Base-by-base conservation (phyloP, 2,113 vertebrate species). In the Triplophysa siluroides region DNA sequence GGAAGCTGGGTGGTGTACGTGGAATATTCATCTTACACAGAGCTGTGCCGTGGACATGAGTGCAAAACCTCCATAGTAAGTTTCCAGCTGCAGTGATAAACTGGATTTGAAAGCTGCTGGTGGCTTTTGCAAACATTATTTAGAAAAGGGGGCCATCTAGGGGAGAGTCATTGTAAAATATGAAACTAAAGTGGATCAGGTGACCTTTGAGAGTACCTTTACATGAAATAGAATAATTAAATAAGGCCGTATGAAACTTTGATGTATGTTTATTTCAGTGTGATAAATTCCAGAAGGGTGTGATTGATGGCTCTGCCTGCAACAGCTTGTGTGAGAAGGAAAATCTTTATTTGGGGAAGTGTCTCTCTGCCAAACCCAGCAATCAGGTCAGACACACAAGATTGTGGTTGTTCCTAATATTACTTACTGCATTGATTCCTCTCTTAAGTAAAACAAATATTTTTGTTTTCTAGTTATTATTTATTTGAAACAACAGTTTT, bases 1-100 rank as follows among this genome's bases (percentile, higher is more conserved):
- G 95, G 98, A 87, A 98, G 98, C 93, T 99, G 98, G 98, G 93
- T 99, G 70, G 89, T 96, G 24, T 99, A 99, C 56, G 96, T 97
- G 60, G 94, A 98, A 82, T 99, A 99, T 81, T 98, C 96, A 7
- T 91, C 96, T 85, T 98, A 98, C 91, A 96, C 96, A 77, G 98
- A 99, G 83, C 93, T 98, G 70, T 99, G 98, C 91, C 95, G 96
- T 83, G 98, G 96, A 81, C 95, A 95, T 62, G 96, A 98, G 86
- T 99, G 98, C 90, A 98, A 96, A 89, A 95, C 94, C 81, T 93
- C 93, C 78, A 98, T 98, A 87, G 98, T 99, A 91, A 95, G 96
- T 96, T 45, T 76, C 82, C 21, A 75, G 23, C 41, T 19, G 19
- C 70, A 52, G 13, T 12, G 6, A 45, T 78, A 62, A 10, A 29